Evolutionary conservation across 2,888 invertebrate genomes (phyloP), one percentile per base, ranked within the genome.

Genomic region (Abrostola tripartita): DNA sequence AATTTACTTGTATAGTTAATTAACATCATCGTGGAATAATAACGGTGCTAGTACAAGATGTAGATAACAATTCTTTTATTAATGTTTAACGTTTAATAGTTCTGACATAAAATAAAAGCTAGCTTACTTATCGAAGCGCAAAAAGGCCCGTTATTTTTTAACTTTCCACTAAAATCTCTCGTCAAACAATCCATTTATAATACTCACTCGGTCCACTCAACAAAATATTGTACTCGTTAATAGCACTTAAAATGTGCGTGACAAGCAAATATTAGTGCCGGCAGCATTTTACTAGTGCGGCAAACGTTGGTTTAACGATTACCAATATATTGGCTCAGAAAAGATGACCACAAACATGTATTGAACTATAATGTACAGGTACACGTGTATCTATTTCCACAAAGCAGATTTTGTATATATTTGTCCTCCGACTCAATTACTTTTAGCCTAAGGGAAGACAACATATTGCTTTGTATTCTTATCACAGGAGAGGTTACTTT

Each of bases 161-260:
- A 57, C 50, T 64, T 47, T 35, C 40, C 40, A 74, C 51, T 60
- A 53, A 60, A 59, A 61, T 49, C 41, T 1, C 47, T 10, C 57
- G 38, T 65, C 24, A 69, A 71, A 71, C 54, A 69, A 55, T 64
- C 36, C 60, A 61, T 70, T 74, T 65, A 52, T 70, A 70, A 74
- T 54, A 54, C 51, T 64, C 60, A 42, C 47, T 74, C 37, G 44
- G 37, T 52, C 40, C 51, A 58, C 75, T 72, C 51, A 55, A 70
- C 71, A 54, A 61, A 72, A 74, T 70, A 74, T 61, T 70, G 75
- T 65, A 65, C 60, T 42, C 41, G 60, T 60, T 77, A 69, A 60
- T 68, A 64, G 69, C 69, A 74, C 61, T 65, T 65, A 57, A 68
- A 76, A 64, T 52, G 62, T 74, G 75, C 78, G 78, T 78, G 78